A percentile compares a stretch with the other conserved stretches of the same genome.
These are phyloP conservation scores for Podarcis raffonei DNA, from an alignment of 2,113 vertebrate genomes.

Conservation along the genomic window DNA sequence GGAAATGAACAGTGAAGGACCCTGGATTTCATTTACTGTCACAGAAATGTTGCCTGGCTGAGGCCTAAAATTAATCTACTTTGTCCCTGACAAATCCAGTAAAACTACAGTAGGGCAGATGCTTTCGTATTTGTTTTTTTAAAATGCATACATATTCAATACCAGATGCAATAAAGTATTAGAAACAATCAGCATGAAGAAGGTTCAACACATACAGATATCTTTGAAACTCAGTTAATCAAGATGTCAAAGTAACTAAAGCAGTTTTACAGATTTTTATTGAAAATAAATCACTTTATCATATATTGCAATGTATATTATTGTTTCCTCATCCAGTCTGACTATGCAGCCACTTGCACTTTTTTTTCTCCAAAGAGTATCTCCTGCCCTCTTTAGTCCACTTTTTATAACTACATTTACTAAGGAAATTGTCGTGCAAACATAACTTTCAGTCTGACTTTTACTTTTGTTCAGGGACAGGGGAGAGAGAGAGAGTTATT, in stretches of 20 bases:
- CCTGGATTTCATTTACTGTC: conserved; percentile 64
- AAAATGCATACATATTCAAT: conserved; percentile 65
- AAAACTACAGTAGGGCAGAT: conserved; percentile 64
- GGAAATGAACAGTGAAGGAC: conserved; percentile 53
- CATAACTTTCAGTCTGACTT: conserved; percentile 65
- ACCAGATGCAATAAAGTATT: conserved; percentile 65
- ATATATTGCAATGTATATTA: conserved; percentile 72
- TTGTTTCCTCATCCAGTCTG: conserved; percentile 66
- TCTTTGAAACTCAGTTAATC: conserved; percentile 75
- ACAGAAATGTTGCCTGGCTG: conserved; percentile 62
- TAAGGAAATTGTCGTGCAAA: conserved; percentile 55
- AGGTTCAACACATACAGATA: conserved; percentile 66
- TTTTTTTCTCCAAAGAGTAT: conserved; percentile 75
- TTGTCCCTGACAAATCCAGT: conserved; percentile 63
- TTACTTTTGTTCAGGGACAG: conserved; percentile 70
- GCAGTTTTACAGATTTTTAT: conserved; percentile 77
- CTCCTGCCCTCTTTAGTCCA: conserved; percentile 88
- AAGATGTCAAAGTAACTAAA: conserved; percentile 78
- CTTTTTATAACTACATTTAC: conserved; percentile 82
- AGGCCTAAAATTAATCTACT: conserved; percentile 68
- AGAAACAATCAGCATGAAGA: conserved; percentile 56
- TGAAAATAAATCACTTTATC: conserved; percentile 80
- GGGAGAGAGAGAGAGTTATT: conserved; percentile 72
- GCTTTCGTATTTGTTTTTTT: conserved; percentile 29
- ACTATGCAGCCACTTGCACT: conserved; percentile 51